A percentile compares a stretch with the other conserved stretches of the same genome.
Conservation (phyloP, 2,888 invertebrate genomes). For the Apodemia duryi region DNA sequence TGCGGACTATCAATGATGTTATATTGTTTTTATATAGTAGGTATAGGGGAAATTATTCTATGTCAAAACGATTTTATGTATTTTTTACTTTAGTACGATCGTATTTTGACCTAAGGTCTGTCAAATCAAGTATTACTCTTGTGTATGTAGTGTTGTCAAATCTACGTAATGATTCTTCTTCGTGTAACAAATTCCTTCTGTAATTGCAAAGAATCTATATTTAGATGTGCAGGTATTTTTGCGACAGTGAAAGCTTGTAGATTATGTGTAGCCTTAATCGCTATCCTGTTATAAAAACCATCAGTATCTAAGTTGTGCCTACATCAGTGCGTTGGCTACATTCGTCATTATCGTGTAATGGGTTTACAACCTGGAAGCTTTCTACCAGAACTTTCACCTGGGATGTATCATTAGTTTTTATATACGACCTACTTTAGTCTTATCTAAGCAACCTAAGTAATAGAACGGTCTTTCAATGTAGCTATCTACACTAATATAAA, state of each 20-base stretch:
- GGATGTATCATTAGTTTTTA: not conserved
- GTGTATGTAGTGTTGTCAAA: no score
- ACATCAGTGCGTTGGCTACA: not conserved
- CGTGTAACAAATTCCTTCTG: no score
- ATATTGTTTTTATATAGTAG: no score
- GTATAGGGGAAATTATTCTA: no score
- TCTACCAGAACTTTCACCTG: not conserved
- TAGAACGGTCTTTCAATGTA: no score
- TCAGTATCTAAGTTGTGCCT: not conserved
- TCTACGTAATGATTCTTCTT: no score
- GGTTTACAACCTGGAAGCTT: not conserved
- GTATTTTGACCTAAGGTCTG: no score
- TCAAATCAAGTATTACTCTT: no score
- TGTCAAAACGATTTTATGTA: no score
- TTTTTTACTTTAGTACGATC: no score
- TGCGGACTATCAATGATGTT: no score
- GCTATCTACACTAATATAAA: no score
- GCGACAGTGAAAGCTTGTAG: not conserved
- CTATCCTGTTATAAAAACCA: not conserved
- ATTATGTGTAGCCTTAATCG: not conserved
- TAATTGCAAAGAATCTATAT: not conserved
- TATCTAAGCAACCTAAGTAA: not conserved
- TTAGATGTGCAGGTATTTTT: not conserved
- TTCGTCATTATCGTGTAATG: not conserved
- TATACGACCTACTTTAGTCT: not conserved